Conservation (phyloP, 2,797 vertebrate species). For the Sphenodon punctatus region DNA sequence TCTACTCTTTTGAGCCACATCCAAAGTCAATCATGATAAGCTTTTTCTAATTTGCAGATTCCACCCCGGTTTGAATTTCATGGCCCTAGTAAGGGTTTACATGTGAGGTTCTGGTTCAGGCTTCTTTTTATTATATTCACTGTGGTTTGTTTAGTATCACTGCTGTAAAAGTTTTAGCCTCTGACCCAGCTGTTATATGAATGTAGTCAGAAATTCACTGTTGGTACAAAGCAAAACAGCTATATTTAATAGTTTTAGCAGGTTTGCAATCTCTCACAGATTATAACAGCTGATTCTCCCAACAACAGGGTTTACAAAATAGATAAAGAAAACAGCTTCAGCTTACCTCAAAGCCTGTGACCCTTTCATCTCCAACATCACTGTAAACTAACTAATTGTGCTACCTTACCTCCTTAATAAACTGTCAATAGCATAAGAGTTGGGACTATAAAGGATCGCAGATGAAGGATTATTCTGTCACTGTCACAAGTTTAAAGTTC, state of each 20-base stretch:
- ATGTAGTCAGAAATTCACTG: no score
- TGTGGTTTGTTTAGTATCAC: no score
- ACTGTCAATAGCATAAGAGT: not conserved
- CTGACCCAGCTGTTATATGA: no score
- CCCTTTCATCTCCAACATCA: not conserved
- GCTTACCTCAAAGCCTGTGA: no score
- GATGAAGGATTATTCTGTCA: not conserved
- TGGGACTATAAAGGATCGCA: not conserved
- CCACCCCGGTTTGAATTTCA: not conserved
- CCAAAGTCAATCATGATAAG: not conserved
- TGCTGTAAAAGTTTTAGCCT: no score
- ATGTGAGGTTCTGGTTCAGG: not conserved
- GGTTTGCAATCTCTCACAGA: no score
- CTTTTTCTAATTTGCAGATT: rapidly evolving
- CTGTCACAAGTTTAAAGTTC: not conserved
- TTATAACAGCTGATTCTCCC: no score
- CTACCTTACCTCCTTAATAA: not conserved
- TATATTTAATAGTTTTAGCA: no score
- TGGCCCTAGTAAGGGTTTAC: not conserved
- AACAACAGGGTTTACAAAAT: no score
- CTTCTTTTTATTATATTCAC: not conserved
- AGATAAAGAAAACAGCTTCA: no score
- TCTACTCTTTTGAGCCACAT: not conserved
- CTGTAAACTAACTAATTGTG: not conserved
- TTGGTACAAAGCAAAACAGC: no score